Base-by-base conservation (phyloP, 2,113 vertebrate species). In the Psammodynastes pulverulentus region DNA sequence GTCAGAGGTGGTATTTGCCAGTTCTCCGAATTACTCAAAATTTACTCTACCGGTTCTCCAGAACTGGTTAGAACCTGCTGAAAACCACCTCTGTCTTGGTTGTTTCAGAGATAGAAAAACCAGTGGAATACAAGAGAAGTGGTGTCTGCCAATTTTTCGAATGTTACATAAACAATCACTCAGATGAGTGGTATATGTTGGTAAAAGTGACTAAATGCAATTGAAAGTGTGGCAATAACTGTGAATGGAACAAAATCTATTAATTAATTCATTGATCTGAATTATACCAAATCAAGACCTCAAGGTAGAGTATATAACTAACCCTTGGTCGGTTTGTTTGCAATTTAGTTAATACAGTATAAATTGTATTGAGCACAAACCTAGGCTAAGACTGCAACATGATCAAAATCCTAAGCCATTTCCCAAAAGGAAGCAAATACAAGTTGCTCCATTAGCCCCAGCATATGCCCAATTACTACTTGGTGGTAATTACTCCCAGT, bases 81-180 rank as follows among this genome's bases (percentile, higher is more conserved):
- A n/a, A n/a, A n/a, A n/a, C n/a, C n/a, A n/a, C n/a, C n/a, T n/a
- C n/a, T n/a, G n/a, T n/a, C n/a, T n/a, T n/a, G n/a, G n/a, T n/a
- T n/a, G n/a, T n/a, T n/a, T n/a, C n/a, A n/a, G n/a, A n/a, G n/a
- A n/a, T n/a, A n/a, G n/a, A n/a, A n/a, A n/a, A n/a, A n/a, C n/a
- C 93, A 87, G 46, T 24, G 49, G 19, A 21, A 34, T 72, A 26
- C 72, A 46, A 56, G 3, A 58, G 48, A 46, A 0, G 0, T 24
- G 46, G 86, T 48, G 51, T 92, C 94, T 93, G 67, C 91, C 91
- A 19, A 26, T 13, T 39, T 29, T 86, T 91, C 24, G 10, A 5
- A 58, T 1, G 0, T 24, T 48, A 39, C n/a, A 21, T 21, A 87
- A 62, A 34, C 43, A 48, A n/a, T 15, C 52, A 52, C 9, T 34